These are phyloP conservation scores for Agelaius phoeniceus DNA, from an alignment of 2,113 vertebrate species.

Conservation along the genomic window DNA sequence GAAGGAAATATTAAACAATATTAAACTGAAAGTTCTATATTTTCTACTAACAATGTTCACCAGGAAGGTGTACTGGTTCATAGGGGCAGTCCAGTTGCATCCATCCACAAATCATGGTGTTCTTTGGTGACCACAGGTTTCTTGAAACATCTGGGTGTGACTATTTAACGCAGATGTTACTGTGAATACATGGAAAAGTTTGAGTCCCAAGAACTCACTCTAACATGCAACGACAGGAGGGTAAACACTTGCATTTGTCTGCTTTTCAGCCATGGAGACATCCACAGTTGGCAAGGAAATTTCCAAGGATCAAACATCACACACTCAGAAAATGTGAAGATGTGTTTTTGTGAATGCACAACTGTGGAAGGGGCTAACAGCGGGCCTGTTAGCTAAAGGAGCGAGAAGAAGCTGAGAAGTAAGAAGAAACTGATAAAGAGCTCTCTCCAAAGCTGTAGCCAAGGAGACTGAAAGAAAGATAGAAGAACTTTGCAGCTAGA, in stretches of 20 bases:
- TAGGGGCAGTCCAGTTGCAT: background rate
- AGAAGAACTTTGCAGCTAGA: no score
- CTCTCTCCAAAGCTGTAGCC: no score
- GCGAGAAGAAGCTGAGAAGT: no score
- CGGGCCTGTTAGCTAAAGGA: no score
- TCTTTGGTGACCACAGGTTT: background rate
- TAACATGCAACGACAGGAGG: background rate
- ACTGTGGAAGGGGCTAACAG: no score
- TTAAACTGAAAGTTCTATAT: background rate
- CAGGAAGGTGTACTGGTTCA: background rate
- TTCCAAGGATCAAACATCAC: background rate
- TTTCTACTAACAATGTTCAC: background rate
- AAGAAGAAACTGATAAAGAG: no score
- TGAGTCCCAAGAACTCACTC: background rate
- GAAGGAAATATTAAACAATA: background rate
- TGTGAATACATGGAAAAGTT: background rate
- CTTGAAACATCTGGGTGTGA: background rate
- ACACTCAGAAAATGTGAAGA: background rate
- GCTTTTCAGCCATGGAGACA: background rate
- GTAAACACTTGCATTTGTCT: background rate
- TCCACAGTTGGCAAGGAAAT: background rate
- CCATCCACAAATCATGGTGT: background rate
- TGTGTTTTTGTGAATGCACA: background rate
- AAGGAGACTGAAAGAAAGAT: no score
- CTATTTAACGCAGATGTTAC: background rate